phyloP scores from a whole-genome alignment of 2,888 invertebrate species.

The Xestia sexstrigata region DNA sequence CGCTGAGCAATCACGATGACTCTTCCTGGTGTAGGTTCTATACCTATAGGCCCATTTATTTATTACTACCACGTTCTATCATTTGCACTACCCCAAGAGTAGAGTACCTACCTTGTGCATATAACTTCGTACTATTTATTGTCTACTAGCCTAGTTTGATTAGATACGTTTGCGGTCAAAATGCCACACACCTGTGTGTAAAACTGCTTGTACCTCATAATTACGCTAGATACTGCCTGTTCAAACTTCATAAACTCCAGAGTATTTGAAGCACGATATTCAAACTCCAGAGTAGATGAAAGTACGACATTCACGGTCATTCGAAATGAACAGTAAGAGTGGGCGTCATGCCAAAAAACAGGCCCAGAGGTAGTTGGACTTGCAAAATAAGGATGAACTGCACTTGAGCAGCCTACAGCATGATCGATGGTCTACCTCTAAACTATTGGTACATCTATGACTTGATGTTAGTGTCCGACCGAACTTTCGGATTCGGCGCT shows the following conservation, averaged over 20 bases:
- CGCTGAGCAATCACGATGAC: conserved; percentile 70
- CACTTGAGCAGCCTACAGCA: background rate
- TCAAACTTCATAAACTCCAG: background rate
- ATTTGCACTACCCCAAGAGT: conserved; percentile 28
- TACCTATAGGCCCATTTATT: background rate
- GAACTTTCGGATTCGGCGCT: background rate
- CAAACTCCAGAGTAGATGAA: background rate
- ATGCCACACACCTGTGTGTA: conserved; percentile 5
- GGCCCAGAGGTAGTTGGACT: background rate
- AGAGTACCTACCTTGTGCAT: background rate
- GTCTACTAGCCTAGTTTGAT: background rate
- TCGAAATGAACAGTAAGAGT: background rate
- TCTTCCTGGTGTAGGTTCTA: conserved; percentile 63
- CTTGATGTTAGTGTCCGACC: background rate
- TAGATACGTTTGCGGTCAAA: background rate
- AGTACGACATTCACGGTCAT: background rate
- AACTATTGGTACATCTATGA: background rate
- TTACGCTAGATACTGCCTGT: background rate
- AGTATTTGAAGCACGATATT: background rate
- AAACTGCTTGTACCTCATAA: background rate
- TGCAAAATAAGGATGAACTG: background rate
- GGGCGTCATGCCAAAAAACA: conserved; percentile 4
- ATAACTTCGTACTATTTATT: background rate
- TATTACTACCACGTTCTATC: conserved; percentile 26
- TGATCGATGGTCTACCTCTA: background rate